phyloP scores from a whole-genome alignment of 2,888 invertebrate species.

The Epiblema foenella region DNA sequence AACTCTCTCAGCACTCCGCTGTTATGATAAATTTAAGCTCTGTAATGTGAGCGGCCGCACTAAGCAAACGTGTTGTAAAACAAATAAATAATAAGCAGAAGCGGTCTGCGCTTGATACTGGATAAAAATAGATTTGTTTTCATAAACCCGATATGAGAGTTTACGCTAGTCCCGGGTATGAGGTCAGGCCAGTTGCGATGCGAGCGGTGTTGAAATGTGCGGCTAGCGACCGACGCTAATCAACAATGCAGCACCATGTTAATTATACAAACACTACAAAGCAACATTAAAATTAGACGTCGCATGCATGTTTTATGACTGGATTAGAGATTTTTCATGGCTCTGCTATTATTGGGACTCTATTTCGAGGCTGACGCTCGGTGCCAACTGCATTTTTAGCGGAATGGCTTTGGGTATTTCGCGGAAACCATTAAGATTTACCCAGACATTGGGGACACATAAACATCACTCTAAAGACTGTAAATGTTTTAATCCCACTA shows the following conservation, averaged over 20 bases:
- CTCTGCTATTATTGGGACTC: constrained; percentile 37
- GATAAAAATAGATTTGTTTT: constrained; percentile 81
- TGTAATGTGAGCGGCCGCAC: constrained; percentile 60
- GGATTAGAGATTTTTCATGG: constrained; percentile 32
- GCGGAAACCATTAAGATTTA: constrained; percentile 26
- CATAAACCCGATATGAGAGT: constrained; percentile 80
- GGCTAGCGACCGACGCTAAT: constrained; percentile 56
- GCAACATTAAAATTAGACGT: constrained; percentile 38
- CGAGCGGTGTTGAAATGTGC: constrained; percentile 64
- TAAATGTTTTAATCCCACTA: background rate
- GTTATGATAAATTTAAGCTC: constrained; percentile 39
- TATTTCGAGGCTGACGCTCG: constrained; percentile 25
- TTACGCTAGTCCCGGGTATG: constrained; percentile 78
- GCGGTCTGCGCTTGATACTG: constrained; percentile 67
- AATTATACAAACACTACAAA: constrained; percentile 53
- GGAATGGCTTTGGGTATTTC: constrained; percentile 10
- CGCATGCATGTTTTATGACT: constrained; percentile 36
- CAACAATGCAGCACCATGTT: constrained; percentile 67
- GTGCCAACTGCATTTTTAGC: constrained; percentile 40
- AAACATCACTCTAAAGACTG: constrained; percentile 1
- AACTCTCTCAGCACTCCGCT: constrained; percentile 43
- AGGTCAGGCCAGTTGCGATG: constrained; percentile 78
- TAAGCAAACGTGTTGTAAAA: constrained; percentile 75
- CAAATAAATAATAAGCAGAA: constrained; percentile 77
- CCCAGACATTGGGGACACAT: constrained; percentile 8